Conservation (phyloP, 2,797 vertebrate genomes). For the Kryptopterus vitreolus region DNA sequence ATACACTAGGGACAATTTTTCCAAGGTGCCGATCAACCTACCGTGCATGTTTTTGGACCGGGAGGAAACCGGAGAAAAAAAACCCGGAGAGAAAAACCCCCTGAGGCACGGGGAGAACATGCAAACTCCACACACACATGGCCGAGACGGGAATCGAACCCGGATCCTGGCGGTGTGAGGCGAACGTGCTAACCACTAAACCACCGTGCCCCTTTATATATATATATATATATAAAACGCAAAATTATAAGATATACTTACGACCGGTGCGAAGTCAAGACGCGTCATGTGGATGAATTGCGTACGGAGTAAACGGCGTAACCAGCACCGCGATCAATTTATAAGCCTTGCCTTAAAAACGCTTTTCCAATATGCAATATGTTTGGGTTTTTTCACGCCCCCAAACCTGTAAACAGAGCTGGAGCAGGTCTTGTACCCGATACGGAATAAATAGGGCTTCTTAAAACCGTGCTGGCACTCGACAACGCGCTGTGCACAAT, state of each 20-base stretch:
- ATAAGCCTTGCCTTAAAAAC: conserved; percentile 62
- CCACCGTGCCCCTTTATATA: no score
- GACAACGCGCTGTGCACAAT: conserved; percentile 55
- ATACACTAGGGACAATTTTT: no score
- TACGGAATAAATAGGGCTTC: conserved; percentile 54
- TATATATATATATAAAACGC: not conserved
- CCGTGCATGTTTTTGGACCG: no score
- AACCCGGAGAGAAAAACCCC: no score
- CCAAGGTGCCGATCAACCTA: no score
- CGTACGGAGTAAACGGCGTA: conserved; percentile 44
- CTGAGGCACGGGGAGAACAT: no score
- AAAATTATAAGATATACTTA: conserved; percentile 56
- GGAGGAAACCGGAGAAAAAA: no score
- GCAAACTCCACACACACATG: no score
- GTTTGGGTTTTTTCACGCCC: conserved; percentile 45
- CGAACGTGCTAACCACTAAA: no score
- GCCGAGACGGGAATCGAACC: no score
- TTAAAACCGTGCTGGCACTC: conserved; percentile 57
- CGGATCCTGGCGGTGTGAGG: no score
- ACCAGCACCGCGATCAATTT: conserved; percentile 61
- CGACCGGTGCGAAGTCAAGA: conserved; percentile 46
- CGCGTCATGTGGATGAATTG: conserved; percentile 47
- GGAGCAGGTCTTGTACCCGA: conserved; percentile 54
- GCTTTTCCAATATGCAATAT: conserved; percentile 45
- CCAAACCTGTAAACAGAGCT: conserved; percentile 54